Conservation (phyloP, 2,888 invertebrate genomes). For the Drosophila parthenogenetica region DNA sequence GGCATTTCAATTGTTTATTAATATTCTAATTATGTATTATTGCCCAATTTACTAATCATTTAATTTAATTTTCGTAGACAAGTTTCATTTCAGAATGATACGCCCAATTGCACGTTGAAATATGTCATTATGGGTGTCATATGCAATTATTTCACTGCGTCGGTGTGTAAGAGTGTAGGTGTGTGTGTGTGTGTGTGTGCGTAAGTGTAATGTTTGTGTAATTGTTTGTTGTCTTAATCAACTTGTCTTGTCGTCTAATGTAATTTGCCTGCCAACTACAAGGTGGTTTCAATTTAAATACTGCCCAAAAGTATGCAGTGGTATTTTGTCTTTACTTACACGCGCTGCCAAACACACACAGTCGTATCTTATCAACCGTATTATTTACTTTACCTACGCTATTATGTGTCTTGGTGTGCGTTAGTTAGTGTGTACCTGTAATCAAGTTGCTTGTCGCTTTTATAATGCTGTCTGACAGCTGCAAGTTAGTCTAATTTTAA, state of each 20-base stretch:
- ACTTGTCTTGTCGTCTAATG: conserved; percentile 29
- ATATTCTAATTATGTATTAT: neutral
- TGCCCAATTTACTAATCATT: conserved; percentile 8
- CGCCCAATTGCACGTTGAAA: conserved; percentile 74
- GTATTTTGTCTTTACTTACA: neutral
- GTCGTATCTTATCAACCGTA: neutral
- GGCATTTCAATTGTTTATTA: conserved; percentile 28
- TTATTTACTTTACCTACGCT: neutral
- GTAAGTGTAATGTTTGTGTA: conserved; percentile 19
- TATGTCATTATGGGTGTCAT: conserved; percentile 60
- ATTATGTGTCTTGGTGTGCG: neutral
- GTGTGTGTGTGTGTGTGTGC: conserved; percentile 14
- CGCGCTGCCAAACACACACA: neutral
- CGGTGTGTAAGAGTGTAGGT: conserved; percentile 6
- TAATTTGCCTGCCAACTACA: conserved; percentile 29
- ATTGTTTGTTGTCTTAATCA: conserved; percentile 58
- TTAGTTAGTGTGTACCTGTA: conserved; percentile 11
- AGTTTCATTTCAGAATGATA: conserved; percentile 58
- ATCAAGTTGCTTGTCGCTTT: conserved; percentile 36
- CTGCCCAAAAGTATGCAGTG: neutral
- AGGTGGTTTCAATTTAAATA: neutral
- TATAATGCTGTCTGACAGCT: conserved; percentile 17
- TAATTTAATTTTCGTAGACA: conserved; percentile 5
- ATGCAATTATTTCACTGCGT: conserved; percentile 11
- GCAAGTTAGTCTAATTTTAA: conserved; percentile 6